These are phyloP conservation scores for Adelges cooleyi DNA, from an alignment of 1,140 invertebrate species.

Conservation along the genomic window DNA sequence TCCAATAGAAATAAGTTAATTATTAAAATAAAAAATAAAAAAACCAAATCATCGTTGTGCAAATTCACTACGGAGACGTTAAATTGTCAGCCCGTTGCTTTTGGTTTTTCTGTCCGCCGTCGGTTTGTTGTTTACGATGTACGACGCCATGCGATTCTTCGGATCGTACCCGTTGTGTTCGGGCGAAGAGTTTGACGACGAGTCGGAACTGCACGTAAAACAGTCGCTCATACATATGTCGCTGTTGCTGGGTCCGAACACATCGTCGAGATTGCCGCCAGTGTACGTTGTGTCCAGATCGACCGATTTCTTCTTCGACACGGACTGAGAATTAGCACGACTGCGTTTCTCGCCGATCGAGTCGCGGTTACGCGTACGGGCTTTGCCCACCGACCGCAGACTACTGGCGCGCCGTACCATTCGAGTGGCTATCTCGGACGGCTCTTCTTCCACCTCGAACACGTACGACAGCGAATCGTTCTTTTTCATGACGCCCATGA, in stretches of 20 bases:
- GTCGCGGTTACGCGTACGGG: not conserved
- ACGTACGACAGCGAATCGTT: constrained; percentile 73
- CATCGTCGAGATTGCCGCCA: not conserved
- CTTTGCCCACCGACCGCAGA: constrained; percentile 21
- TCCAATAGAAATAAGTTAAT: not conserved
- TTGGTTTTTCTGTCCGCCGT: not conserved
- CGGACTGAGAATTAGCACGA: not conserved
- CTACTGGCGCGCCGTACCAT: constrained; percentile 35
- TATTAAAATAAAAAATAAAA: too few relatives aligned
- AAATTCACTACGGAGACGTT: not conserved
- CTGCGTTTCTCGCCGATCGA: not conserved
- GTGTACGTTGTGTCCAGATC: not conserved
- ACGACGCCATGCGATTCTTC: not conserved
- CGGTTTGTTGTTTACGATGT: not conserved
- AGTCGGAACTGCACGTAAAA: not conserved
- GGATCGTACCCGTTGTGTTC: constrained; percentile 6
- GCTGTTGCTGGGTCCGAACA: not conserved
- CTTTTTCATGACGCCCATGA: constrained; percentile 69
- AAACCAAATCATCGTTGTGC: not conserved
- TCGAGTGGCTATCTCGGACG: constrained; percentile 41
- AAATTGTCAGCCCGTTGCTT: not conserved
- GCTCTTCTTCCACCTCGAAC: constrained; percentile 60
- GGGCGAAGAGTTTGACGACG: constrained; percentile 9
- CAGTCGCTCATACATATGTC: not conserved
- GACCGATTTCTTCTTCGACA: constrained; percentile 3